Percentiles rank a stretch among this genome's conserved stretches.
phyloP scores from a whole-genome alignment of 2,888 invertebrate genomes.

The Chrysotoxum bicinctum region DNA sequence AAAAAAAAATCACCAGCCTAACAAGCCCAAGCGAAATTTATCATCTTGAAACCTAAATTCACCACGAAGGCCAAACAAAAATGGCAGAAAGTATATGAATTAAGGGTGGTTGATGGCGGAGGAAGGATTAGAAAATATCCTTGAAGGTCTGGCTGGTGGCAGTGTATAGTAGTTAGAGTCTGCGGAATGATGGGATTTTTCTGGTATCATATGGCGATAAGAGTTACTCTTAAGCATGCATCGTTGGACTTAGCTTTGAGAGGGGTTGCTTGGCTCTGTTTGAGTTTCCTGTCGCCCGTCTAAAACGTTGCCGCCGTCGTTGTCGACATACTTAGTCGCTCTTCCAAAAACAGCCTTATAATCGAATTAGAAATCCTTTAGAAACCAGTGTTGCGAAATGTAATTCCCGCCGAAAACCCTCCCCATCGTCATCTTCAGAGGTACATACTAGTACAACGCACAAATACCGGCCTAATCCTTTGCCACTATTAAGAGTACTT shows the following conservation, averaged over 20 bases:
- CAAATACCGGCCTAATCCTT: conserved; percentile 56
- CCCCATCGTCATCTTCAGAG: neutral
- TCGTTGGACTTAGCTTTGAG: conserved; percentile 42
- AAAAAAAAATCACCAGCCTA: conserved; percentile 7
- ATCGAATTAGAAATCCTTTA: conserved; percentile 72
- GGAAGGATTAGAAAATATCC: conserved; percentile 57
- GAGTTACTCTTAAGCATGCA: conserved; percentile 66
- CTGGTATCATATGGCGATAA: conserved; percentile 71
- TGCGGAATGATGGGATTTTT: conserved; percentile 41
- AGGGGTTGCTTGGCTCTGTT: conserved; percentile 37
- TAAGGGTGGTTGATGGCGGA: conserved; percentile 16
- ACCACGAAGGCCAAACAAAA: conserved; percentile 22
- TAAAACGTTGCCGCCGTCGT: neutral
- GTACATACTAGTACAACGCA: neutral
- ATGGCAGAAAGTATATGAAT: neutral
- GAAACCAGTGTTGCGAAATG: conserved; percentile 67
- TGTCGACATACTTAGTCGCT: conserved; percentile 8
- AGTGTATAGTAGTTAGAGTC: neutral
- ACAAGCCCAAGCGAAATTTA: conserved; percentile 41
- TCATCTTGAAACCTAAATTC: conserved; percentile 19
- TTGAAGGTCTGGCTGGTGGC: conserved; percentile 14
- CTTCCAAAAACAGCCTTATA: conserved; percentile 55
- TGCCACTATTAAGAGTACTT: conserved; percentile 62
- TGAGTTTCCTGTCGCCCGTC: conserved; percentile 22
- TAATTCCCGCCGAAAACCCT: conserved; percentile 50